Evolutionary conservation across 2,888 invertebrate genomes (phyloP), one percentile per base, ranked within the genome.

Genomic region (Pheosia gnoma): DNA sequence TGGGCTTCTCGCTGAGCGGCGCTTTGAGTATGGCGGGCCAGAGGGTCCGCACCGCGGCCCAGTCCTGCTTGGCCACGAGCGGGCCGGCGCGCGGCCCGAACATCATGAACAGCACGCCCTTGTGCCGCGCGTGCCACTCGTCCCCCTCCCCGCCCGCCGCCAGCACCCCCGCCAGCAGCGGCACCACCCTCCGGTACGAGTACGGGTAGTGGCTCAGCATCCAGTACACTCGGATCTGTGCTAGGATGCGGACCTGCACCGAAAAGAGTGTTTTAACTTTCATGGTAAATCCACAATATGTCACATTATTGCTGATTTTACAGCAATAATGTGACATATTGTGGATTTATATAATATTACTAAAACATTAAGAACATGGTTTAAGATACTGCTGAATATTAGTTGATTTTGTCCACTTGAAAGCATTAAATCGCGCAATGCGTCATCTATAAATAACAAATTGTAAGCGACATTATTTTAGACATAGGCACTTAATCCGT

Each of bases 1-100:
- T 97, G 0, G 96, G 96, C 82, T 98, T 98, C 81, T 98, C 98
- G 3, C 97, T 97, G 57, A 97, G 96, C 67, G 96, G 96, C 0
- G 97, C 96, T 62, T 94, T 94, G 0, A 98, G 92, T 36, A 98
- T 82, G 2, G 96, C 95, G 0, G 97, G 97, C 98, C 98, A 98
- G 0, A 98, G 84, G 39, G 94, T 89, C 51, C 94, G 87, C 25
- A 97, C 91, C 4, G 96, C 94, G 7, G 95, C 92, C 98, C 98
- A 98, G 83, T 97, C 96, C 68, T 96, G 95, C 75, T 96, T 95
- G 9, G 96, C 94, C 2, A 96, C 87, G 7, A 98, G 87, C 0
- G 96, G 95, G 4, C 94, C 94, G 9, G 93, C 88, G 77, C 95
- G 95, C 0, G 96, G 95, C 0, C 96, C 96, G 62, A 96, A 85